Conservation (phyloP, 2,797 vertebrate species). For the Etheostoma nigrum region DNA sequence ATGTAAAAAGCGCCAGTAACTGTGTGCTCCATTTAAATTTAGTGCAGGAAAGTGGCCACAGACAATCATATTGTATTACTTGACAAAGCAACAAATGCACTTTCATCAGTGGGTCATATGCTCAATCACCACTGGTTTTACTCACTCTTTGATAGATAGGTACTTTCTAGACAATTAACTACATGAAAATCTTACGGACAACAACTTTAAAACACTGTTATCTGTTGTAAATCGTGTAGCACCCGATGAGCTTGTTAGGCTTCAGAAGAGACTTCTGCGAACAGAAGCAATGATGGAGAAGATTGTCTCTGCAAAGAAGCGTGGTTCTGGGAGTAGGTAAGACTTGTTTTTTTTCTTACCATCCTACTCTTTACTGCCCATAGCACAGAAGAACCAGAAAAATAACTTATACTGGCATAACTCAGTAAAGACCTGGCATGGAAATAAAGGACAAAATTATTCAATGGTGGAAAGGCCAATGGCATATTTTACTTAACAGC, state of each 20-base stretch:
- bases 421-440: conserved; percentile 13
- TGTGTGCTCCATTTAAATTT: too few species aligned
- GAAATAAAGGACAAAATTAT: conserved; percentile 34
- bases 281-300: conserved; percentile 93
- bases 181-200: too few species aligned
- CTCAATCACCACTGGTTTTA: too few species aligned
- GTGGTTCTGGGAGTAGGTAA: conserved; percentile 85
- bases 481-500: conserved; percentile 17
- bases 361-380: conserved; percentile 15
- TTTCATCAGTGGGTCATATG: too few species aligned
- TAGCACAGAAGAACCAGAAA: conserved; percentile 18
- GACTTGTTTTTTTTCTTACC: conserved; percentile 23
- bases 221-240: conserved; percentile 31
- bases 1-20: too few species aligned
- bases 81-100: too few species aligned
- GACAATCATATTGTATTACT: too few species aligned
- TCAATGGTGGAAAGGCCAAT: conserved; percentile 9
- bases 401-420: conserved; percentile 21
- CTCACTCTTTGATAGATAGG: too few species aligned
- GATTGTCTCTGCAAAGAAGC: conserved; percentile 87
- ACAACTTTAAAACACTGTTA: background rate
- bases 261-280: conserved; percentile 90
- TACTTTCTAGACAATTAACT: too few species aligned
- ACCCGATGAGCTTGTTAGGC: conserved; percentile 89
- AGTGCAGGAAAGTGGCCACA: too few species aligned